phyloP scores from a whole-genome alignment of 2,888 invertebrate genomes.

The Chrysopilus asiliformis region DNA sequence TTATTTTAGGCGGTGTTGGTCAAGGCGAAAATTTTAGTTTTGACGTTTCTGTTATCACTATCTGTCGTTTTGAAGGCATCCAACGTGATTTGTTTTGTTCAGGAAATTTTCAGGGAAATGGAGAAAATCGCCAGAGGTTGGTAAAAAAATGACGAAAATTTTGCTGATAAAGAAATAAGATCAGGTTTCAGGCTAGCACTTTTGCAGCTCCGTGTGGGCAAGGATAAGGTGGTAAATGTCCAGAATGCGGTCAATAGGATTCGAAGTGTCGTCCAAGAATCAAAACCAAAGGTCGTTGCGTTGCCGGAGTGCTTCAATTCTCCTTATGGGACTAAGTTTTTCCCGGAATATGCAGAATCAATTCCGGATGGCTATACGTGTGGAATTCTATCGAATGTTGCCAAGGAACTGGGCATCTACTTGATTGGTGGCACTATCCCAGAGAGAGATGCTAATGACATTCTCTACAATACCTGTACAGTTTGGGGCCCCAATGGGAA shows the following conservation, averaged over 20 bases:
- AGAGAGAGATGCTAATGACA: slow-evolving; percentile 47
- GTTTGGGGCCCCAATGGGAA: slow-evolving; percentile 69
- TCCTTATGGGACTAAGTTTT: slow-evolving; percentile 81
- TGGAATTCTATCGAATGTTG: slow-evolving; percentile 54
- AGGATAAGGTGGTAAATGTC: slow-evolving; percentile 63
- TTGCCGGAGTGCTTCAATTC: slow-evolving; percentile 89
- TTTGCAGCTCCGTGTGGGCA: slow-evolving; percentile 67
- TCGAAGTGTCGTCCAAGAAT: slow-evolving; percentile 47
- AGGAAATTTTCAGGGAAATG: too few species aligned
- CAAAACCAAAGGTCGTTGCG: slow-evolving; percentile 49
- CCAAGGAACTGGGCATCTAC: slow-evolving; percentile 60
- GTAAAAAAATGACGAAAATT: too few species aligned
- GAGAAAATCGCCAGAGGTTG: too few species aligned
- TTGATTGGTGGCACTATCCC: slow-evolving; percentile 86
- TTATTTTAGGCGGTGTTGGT: too few species aligned
- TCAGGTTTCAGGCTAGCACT: slow-evolving; percentile 63
- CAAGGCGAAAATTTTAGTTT: too few species aligned
- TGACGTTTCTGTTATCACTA: too few species aligned
- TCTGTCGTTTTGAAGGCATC: too few species aligned
- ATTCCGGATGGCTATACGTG: slow-evolving; percentile 70
- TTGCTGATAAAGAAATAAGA: too few species aligned
- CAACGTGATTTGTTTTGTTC: too few species aligned
- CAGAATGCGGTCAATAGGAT: slow-evolving; percentile 57
- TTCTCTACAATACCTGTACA: slow-evolving; percentile 76
- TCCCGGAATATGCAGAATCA: slow-evolving; percentile 71